Evolutionary conservation across 1,140 invertebrate species (phyloP).

Genomic region (Nylanderia fulva): DNA sequence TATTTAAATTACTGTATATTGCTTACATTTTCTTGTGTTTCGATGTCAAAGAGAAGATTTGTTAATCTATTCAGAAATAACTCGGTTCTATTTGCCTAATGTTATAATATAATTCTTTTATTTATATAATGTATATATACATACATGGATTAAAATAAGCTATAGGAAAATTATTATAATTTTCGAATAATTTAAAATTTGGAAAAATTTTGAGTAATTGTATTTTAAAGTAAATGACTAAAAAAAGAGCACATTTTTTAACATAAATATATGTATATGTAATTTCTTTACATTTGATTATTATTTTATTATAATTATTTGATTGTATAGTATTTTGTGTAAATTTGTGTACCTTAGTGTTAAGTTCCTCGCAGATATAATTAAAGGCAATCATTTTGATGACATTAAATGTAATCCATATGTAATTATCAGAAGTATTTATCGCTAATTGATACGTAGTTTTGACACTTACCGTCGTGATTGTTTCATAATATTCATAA

Average conservation of each 20-base stretch:
- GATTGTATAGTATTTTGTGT: not conserved
- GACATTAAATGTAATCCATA: not conserved
- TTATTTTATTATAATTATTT: not conserved
- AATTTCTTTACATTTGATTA: not conserved
- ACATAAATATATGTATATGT: not conserved
- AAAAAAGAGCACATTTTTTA: not conserved
- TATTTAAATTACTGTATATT: not conserved
- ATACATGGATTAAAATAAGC: slow-evolving; percentile 11
- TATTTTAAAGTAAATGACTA: not conserved
- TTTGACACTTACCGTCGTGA: not conserved
- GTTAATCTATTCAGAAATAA: not conserved
- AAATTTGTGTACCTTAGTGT: slow-evolving; percentile 32
- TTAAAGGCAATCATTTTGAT: slow-evolving; percentile 36
- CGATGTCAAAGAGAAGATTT: not conserved
- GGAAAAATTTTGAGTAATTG: not conserved
- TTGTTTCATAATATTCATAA: not conserved
- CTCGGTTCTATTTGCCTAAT: not conserved
- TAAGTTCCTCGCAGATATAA: slow-evolving; percentile 7
- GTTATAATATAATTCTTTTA: slow-evolving; percentile 20
- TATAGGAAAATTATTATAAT: not conserved
- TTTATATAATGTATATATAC: not conserved
- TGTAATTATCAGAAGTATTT: not conserved
- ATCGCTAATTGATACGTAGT: not conserved
- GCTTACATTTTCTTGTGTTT: slow-evolving; percentile 2
- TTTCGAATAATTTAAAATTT: not conserved